Evolutionary conservation across 2,797 vertebrate species (phyloP).

Genomic region (Malacoctenus gilli): DNA sequence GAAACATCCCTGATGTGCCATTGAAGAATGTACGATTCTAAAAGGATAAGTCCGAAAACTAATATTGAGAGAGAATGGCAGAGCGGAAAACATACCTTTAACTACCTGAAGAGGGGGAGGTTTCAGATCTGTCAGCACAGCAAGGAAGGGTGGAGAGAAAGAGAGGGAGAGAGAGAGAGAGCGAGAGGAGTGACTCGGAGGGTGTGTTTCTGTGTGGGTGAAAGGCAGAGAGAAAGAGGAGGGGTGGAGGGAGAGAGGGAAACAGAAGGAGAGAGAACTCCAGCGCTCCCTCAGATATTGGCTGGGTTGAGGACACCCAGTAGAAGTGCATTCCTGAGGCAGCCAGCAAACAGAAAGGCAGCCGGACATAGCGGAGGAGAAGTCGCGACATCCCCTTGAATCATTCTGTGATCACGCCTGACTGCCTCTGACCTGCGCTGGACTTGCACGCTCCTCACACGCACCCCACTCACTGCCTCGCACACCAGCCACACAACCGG

Average conservation of each 20-base stretch:
- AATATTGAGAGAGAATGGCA: slow-evolving; percentile 30
- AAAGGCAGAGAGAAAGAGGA: slow-evolving; percentile 49
- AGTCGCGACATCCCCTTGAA: slow-evolving; percentile 54
- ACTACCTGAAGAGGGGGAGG: slow-evolving; percentile 77
- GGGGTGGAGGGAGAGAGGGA: slow-evolving; percentile 24
- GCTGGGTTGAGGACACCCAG: slow-evolving; percentile 73
- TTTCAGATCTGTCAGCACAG: slow-evolving; percentile 70
- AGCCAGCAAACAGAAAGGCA: slow-evolving; percentile 47
- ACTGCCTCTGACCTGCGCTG: slow-evolving; percentile 61
- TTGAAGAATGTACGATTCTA: slow-evolving; percentile 4
- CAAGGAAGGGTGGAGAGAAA: slow-evolving; percentile 56
- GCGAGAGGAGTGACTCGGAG: slow-evolving; percentile 63
- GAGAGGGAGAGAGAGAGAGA: slow-evolving; percentile 42
- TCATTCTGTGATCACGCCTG: slow-evolving; percentile 34
- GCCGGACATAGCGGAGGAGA: slow-evolving; percentile 15
- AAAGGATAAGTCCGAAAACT: slow-evolving; percentile 30
- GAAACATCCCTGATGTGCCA: slow-evolving; percentile 5
- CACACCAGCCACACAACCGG: slow-evolving; percentile 49
- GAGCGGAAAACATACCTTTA: slow-evolving; percentile 48
- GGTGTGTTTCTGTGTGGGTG: slow-evolving; percentile 77
- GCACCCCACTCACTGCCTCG: slow-evolving; percentile 29
- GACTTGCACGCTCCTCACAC: slow-evolving; percentile 28
- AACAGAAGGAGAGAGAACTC: slow-evolving; percentile 45
- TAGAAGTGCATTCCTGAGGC: slow-evolving; percentile 77
- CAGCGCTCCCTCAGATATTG: slow-evolving; percentile 68